These are phyloP conservation scores for Talpa occidentalis DNA, from an alignment of 2,113 vertebrate species.

Conservation along the genomic window DNA sequence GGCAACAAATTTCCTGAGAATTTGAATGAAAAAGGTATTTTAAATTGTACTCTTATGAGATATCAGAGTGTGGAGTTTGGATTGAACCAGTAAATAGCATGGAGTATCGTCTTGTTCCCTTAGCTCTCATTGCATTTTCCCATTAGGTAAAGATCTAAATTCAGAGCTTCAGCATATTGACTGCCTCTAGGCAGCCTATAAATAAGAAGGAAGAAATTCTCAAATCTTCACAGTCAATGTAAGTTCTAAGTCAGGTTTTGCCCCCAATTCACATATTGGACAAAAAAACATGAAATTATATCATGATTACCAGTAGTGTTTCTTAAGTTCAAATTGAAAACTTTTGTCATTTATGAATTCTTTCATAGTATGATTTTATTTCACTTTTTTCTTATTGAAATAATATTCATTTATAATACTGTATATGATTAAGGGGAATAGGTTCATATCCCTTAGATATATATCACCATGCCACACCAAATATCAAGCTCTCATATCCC, in stretches of 20 bases:
- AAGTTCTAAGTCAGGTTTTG: neutral
- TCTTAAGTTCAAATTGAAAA: slow-evolving; percentile 2
- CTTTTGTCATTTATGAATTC: slow-evolving; percentile 16
- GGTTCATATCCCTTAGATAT: too few relatives aligned
- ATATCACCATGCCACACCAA: too few relatives aligned
- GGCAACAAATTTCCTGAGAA: slow-evolving; percentile 4
- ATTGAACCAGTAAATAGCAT: neutral
- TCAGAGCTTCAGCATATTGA: neutral
- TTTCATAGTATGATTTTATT: neutral
- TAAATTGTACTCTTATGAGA: slow-evolving; percentile 33
- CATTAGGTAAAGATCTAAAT: neutral
- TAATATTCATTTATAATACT: too few relatives aligned
- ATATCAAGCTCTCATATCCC: too few relatives aligned
- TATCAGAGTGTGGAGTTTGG: neutral
- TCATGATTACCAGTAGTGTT: slow-evolving; percentile 2
- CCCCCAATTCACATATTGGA: neutral
- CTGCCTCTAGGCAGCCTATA: neutral
- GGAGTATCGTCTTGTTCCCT: neutral
- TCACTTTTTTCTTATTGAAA: too few relatives aligned
- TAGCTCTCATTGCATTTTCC: slow-evolving; percentile 16
- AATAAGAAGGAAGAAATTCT: neutral
- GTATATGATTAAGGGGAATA: too few relatives aligned
- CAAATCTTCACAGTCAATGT: neutral
- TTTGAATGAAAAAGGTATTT: neutral
- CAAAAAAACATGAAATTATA: neutral